Base-by-base conservation (phyloP, 2,888 invertebrate genomes). In the Achlya flavicornis region DNA sequence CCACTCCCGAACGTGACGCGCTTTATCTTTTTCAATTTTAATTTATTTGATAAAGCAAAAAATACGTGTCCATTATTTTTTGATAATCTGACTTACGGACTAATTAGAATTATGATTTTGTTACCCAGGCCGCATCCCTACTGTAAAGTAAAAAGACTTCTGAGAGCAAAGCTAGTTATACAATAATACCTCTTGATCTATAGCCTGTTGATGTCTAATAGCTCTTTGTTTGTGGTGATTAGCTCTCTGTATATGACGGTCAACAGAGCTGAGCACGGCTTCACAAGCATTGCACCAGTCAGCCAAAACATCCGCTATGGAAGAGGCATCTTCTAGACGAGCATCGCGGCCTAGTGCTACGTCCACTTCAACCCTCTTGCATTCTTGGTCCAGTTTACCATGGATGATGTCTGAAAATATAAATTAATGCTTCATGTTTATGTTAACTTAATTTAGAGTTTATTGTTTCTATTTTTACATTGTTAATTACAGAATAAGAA, bases 331-430 rank as follows among this genome's bases (percentile, higher is more conserved):
- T 62, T 97, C 97, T 0, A 97, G 95, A 46, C 97, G 95, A 41
- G 99, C 98, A 82, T 99, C 99, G 19, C 99, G 95, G 0, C 99
- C 99, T 46, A 99, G 95, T 0, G 99, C 98, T 77, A 97, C 98
- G 86, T 99, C 99, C 0, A 99, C 97, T 90, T 99, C 99, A 48
- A 99, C 94, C 71, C 97, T 97, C 75, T 97, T 97, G 87, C 98
- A 98, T 83, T 98, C 98, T 87, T 99, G 99, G 89, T 99, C 99
- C 72, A 99, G 92, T 91, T 99, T 99, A 3, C 99, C 99, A 75
- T 98, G 98, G 76, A 99, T 98, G 73, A 99, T 98, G 86, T 98
- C 98, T 96, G 89, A 61, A 32, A 60, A 33, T 57, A 14, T 33
- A 32, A 48, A 26, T 48, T n/a, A 46, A 46, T 26, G 14, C 6